Evolutionary conservation across 2,113 vertebrate genomes (phyloP).

Genomic region (Nerophis lumbriciformis): DNA sequence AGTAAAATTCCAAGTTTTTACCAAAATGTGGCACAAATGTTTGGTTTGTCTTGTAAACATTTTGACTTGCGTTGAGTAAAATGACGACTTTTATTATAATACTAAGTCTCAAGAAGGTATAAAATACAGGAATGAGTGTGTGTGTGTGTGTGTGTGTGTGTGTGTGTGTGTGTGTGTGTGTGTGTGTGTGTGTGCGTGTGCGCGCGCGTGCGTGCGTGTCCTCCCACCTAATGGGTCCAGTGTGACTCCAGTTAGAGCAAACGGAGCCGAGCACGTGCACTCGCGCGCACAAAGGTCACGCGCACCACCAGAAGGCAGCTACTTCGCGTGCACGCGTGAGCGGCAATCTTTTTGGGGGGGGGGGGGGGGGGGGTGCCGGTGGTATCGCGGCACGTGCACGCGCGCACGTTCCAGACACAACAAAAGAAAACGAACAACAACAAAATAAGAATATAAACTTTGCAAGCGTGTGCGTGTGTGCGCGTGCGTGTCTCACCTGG

Average conservation of each 20-base stretch:
- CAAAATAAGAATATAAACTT: constrained; percentile 7
- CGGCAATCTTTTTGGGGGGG: no score
- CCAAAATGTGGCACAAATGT: no score
- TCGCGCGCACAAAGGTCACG: background rate
- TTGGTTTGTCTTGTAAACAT: no score
- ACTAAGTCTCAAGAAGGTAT: no score
- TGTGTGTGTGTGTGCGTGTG: constrained; percentile 3
- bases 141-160: constrained; percentile 5
- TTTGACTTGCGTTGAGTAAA: no score
- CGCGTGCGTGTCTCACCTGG: constrained; percentile 57
- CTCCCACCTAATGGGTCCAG: constrained; percentile 48
- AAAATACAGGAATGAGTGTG: background rate
- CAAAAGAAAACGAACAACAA: background rate
- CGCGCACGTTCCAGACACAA: no score
- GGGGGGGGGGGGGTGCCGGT: no score
- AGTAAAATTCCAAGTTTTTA: no score
- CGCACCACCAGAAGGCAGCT: background rate
- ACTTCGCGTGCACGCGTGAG: no score
- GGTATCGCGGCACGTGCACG: no score
- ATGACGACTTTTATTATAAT: no score
- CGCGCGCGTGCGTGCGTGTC: constrained; percentile 1
- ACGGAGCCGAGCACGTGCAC: constrained; percentile 41
- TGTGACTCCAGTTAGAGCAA: constrained; percentile 41
- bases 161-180: no score
- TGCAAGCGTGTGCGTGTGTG: constrained; percentile 18